Conservation (phyloP, 2,113 vertebrate genomes). For the Coracopsis vasa region DNA sequence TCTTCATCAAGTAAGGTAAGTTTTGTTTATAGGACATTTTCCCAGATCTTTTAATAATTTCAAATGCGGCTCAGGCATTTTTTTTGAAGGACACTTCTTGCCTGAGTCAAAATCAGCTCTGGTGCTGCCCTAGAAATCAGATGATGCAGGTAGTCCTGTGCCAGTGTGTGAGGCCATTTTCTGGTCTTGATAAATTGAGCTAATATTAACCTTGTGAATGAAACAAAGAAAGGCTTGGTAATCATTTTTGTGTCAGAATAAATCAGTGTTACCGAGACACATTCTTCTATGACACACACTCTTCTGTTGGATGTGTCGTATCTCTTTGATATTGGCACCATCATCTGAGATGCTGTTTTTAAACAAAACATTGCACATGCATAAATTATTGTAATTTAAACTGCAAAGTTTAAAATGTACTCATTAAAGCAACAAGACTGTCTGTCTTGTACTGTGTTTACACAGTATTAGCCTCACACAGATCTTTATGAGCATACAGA, state of each 20-base stretch:
- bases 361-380: neutral
- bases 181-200: neutral
- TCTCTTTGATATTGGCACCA: neutral
- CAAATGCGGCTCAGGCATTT: neutral
- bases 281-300: neutral
- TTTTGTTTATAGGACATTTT: neutral
- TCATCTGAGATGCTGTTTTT: neutral
- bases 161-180: accelerated
- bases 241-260: neutral
- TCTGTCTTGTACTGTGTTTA: neutral
- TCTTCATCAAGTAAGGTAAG: neutral
- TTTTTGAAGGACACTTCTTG: neutral
- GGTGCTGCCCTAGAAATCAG: neutral
- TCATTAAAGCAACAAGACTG: neutral
- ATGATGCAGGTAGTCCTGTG: neutral
- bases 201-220: neutral
- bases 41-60: neutral
- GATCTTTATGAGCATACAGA: neutral
- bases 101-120: neutral
- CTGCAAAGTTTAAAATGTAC: neutral
- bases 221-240: neutral
- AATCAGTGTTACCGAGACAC: neutral
- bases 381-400: neutral
- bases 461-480: neutral
- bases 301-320: neutral